These are phyloP conservation scores for Tragopan temminckii DNA, from an alignment of 2,797 vertebrate genomes.

Conservation along the genomic window DNA sequence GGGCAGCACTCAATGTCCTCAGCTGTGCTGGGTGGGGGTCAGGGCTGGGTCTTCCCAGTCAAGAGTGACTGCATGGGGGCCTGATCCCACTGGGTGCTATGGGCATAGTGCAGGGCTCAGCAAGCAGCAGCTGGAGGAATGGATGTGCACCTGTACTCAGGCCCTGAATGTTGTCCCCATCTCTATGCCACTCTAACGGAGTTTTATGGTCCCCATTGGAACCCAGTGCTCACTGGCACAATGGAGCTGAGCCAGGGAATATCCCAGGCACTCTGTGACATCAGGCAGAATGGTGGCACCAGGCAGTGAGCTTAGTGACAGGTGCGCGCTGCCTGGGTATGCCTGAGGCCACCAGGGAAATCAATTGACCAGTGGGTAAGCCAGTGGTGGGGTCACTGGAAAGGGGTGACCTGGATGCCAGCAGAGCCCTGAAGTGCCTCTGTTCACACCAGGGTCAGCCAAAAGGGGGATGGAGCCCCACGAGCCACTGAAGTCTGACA, in stretches of 20 bases:
- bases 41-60: background rate
- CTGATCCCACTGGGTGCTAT: background rate
- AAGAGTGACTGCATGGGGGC: background rate
- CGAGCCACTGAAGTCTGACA: rapidly evolving
- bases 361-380: background rate
- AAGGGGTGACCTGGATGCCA: rapidly evolving
- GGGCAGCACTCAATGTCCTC: background rate
- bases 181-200: background rate
- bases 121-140: background rate
- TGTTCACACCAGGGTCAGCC: rapidly evolving
- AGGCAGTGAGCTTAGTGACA: background rate
- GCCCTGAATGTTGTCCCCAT: background rate
- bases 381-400: background rate
- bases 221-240: rapidly evolving
- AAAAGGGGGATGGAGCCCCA: background rate
- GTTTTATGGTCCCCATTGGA: background rate
- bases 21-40: too few species aligned
- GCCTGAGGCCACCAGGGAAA: background rate
- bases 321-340: rapidly evolving
- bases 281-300: background rate
- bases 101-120: rapidly evolving
- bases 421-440: rapidly evolving
- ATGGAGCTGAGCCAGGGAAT: background rate
- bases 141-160: rapidly evolving
- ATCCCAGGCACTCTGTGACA: background rate